Conservation (phyloP, 92 coral and sea anemone genomes). For the Pocillopora meandrina region DNA sequence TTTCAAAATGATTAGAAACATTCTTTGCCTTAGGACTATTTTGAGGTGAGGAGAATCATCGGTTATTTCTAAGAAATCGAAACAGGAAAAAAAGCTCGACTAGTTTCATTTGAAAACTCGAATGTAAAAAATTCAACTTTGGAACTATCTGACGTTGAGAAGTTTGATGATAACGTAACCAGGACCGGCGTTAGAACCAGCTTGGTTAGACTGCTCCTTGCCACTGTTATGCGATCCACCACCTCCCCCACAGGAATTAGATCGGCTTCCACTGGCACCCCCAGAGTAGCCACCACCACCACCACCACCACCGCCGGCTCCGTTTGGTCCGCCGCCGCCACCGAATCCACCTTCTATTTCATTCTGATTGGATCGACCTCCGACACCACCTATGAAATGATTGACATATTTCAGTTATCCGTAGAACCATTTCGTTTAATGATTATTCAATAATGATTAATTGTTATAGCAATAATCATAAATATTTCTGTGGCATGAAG, state of each 20-base stretch:
- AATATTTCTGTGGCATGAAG: too few species aligned
- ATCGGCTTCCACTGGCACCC: constrained; percentile 93
- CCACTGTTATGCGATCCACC: constrained; percentile 86
- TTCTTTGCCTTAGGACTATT: too few species aligned
- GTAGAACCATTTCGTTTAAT: not conserved
- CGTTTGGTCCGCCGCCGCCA: constrained; percentile 94
- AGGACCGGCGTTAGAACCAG: constrained; percentile 71
- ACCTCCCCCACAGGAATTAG: constrained; percentile 96
- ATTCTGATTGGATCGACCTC: constrained; percentile 88
- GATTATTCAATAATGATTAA: too few species aligned
- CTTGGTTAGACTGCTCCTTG: constrained; percentile 74
- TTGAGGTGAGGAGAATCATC: not conserved
- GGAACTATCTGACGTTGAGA: constrained; percentile 62
- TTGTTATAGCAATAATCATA: too few species aligned
- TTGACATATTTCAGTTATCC: not conserved
- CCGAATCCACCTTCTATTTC: constrained; percentile 89
- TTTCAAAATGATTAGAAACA: too few species aligned
- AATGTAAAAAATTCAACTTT: not conserved
- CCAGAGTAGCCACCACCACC: constrained; percentile 96
- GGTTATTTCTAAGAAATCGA: not conserved
- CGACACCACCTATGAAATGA: constrained; percentile 64
- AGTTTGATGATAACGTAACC: constrained; percentile 79
- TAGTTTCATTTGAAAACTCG: not conserved
- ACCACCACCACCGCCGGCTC: constrained; percentile 94
- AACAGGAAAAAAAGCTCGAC: not conserved